Percentiles rank a stretch among this genome's conserved stretches.
Conservation (phyloP, 1,140 invertebrate genomes). For the Nixonia krombeini region DNA sequence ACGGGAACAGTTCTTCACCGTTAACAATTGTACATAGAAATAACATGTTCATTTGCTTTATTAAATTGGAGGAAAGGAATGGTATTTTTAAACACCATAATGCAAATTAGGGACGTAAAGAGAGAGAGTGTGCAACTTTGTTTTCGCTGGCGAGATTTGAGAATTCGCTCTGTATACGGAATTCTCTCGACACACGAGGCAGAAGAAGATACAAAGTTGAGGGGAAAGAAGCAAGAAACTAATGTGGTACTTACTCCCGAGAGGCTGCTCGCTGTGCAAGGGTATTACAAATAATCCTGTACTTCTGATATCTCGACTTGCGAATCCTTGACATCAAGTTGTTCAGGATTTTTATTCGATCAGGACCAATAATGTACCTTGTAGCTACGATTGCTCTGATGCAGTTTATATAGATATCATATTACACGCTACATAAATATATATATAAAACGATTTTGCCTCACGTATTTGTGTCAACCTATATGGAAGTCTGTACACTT, state of each 20-base stretch:
- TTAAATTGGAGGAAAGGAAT: no score
- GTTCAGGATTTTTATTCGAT: constrained; percentile 25
- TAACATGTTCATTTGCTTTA: no score
- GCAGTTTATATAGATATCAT: background rate
- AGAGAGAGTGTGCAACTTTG: no score
- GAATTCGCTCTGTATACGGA: constrained; percentile 21
- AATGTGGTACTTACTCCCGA: constrained; percentile 49
- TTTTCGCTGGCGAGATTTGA: constrained; percentile 24
- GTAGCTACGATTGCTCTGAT: background rate
- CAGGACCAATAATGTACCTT: constrained; percentile 17
- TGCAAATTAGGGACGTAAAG: no score
- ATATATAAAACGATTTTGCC: background rate
- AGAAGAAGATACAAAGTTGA: constrained; percentile 24
- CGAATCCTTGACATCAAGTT: constrained; percentile 40
- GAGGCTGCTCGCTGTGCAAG: constrained; percentile 44
- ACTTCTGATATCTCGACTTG: constrained; percentile 59
- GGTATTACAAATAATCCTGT: constrained; percentile 58
- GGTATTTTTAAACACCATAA: no score
- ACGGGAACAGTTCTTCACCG: no score
- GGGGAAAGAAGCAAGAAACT: constrained; percentile 29
- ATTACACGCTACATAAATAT: constrained; percentile 2
- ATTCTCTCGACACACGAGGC: constrained; percentile 23
- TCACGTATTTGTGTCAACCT: no score
- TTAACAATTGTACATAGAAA: no score
- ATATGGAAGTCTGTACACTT: no score